Evolutionary conservation across 2,888 invertebrate species (phyloP), one percentile per base, ranked within the genome.

Genomic region (Pardosa pseudoannulata): DNA sequence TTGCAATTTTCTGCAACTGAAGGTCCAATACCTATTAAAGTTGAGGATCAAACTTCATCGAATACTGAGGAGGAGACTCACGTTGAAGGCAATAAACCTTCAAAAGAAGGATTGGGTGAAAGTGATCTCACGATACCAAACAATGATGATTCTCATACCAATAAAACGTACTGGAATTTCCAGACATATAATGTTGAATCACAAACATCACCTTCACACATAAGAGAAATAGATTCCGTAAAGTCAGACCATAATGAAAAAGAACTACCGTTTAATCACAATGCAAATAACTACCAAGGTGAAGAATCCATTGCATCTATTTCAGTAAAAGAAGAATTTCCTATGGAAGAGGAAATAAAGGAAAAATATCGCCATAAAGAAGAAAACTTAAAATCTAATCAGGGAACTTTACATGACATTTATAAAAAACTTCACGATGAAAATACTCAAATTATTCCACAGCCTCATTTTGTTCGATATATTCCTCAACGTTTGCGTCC

Each of bases 141-240:
- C 0, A 19, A 31, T n/a, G 74, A 67, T 28, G 50, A 67, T 23
- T 62, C 46, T 29, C 36, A 62, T 36, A n/a, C 16, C 0, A 76
- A 82, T 27, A 64, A 27, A 16, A 82, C 70, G 19, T 82, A 82
- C 28, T 82, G 75, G 75, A 64, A 82, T 64, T 82, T 82, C 36
- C 74, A 71, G 13, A 39, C 64, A 75, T 39, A 29, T 32, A 82
- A 71, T 75, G 67, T 23, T 27, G 56, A 19, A 19, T 56, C 23
- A 23, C 23, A 68, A 36, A 9, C 36, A 16, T 36, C 68, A 0
- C n/a, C 16, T 7, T 28, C 36, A 3, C 41, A 11, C 41, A 56
- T 9, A 28, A 23, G 13, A 32, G 62, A n/a, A 27, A 23, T 56
- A 16, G 28, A 16, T n/a, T 16, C 50, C 9, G 62, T 23, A n/a